phyloP scores from a whole-genome alignment of 2,113 vertebrate genomes.

The Fulica atra region DNA sequence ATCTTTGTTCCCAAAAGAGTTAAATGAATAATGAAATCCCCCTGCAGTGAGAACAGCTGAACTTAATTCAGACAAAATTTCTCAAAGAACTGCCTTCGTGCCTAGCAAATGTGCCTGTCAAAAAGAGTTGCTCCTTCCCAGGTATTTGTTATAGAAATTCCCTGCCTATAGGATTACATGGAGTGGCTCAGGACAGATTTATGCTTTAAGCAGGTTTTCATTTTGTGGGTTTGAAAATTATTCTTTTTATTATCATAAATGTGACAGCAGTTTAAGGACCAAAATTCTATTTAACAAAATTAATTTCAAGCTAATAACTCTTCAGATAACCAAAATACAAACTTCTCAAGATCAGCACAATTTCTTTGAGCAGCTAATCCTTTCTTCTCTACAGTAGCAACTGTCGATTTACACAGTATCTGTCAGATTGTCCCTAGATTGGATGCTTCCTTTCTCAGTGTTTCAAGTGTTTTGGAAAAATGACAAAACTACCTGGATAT shows the following conservation, averaged over 20 bases:
- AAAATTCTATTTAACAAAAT: constrained; percentile 10
- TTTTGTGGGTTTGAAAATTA: constrained; percentile 12
- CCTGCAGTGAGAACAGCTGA: constrained; percentile 45
- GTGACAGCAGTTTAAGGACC: background rate
- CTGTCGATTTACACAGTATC: background rate
- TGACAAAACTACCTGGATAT: background rate
- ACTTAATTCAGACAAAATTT: constrained; percentile 50
- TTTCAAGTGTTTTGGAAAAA: constrained; percentile 3
- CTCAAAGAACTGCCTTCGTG: background rate
- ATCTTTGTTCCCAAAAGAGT: constrained; percentile 48
- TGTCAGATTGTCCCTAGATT: background rate
- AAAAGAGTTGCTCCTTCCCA: background rate
- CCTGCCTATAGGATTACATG: constrained; percentile 14
- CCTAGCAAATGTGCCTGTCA: constrained; percentile 17
- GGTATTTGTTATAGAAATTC: constrained; percentile 54
- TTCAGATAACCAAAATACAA: constrained; percentile 15
- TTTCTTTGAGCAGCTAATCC: background rate
- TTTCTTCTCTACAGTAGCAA: constrained; percentile 2
- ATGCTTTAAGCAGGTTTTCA: background rate
- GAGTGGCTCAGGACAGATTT: background rate
- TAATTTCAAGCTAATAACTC: background rate
- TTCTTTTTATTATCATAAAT: background rate
- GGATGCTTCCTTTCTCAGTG: background rate
- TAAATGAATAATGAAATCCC: constrained; percentile 51
- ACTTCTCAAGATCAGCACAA: background rate